phyloP scores from a whole-genome alignment of 2,113 vertebrate genomes.

The Lamprologus sp. region DNA sequence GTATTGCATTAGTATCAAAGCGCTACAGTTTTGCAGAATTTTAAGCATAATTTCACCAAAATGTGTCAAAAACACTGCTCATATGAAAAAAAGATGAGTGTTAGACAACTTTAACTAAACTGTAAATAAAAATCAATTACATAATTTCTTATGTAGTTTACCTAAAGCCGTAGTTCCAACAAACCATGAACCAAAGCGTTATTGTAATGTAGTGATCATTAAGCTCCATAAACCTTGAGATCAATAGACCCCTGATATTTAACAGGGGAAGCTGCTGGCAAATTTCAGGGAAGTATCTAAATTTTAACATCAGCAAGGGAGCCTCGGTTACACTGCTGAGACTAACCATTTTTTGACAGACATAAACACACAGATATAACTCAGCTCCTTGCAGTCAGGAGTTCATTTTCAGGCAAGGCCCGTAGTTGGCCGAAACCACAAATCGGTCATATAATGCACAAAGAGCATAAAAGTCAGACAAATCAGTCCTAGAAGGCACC shows the following conservation, averaged over 20 bases:
- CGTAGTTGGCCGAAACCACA: constrained; percentile 49
- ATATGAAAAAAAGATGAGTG: not conserved
- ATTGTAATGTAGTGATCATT: not conserved
- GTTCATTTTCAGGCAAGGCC: constrained; percentile 39
- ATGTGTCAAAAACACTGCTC: not conserved
- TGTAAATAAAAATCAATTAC: not conserved
- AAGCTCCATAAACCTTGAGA: not conserved
- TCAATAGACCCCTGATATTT: not conserved
- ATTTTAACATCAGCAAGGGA: constrained; percentile 32
- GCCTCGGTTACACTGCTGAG: constrained; percentile 10
- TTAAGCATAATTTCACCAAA: not conserved
- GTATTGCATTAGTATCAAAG: not conserved
- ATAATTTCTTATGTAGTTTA: not conserved
- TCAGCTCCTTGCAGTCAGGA: constrained; percentile 18
- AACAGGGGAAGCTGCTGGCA: not conserved
- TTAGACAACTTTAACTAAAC: not conserved
- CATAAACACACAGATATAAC: constrained; percentile 44
- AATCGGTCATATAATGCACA: constrained; percentile 44
- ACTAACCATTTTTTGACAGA: constrained; percentile 38
- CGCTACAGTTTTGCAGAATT: not conserved
- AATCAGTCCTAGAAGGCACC: constrained; percentile 50
- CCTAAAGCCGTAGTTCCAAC: not conserved
- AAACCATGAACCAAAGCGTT: not conserved
- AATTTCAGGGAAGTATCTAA: constrained; percentile 24
- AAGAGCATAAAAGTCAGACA: constrained; percentile 46